These are phyloP conservation scores for Pentalonia nigronervosa DNA, from an alignment of 1,140 invertebrate genomes.

Conservation along the genomic window DNA sequence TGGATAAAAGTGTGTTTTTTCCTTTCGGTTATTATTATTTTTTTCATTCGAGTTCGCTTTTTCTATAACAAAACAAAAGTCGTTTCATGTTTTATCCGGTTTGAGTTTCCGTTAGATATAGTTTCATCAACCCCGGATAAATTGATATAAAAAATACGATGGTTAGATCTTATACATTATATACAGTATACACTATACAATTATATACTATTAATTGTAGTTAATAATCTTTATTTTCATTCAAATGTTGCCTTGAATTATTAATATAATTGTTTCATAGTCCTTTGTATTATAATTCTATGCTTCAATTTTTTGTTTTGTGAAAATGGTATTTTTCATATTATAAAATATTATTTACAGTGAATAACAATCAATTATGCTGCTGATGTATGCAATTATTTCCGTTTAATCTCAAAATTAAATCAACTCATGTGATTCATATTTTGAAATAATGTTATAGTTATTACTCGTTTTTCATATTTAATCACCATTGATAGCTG, in stretches of 20 bases:
- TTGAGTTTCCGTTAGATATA: slow-evolving; percentile 11
- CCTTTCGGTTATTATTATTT: slow-evolving; percentile 9
- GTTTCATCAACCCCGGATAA: not conserved
- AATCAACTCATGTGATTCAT: not conserved
- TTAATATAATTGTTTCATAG: not conserved
- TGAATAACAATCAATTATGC: not conserved
- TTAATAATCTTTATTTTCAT: not conserved
- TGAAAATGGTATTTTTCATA: not conserved
- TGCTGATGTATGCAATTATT: not conserved
- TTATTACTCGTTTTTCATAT: not conserved
- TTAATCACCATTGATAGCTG: not conserved
- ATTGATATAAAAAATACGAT: slow-evolving; percentile 35
- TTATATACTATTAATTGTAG: not conserved
- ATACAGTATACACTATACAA: not conserved
- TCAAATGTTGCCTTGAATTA: not conserved
- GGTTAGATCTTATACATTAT: too few relatives aligned
- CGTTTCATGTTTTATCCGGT: slow-evolving; percentile 23
- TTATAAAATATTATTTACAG: slow-evolving; percentile 2
- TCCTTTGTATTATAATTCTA: not conserved
- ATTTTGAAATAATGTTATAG: not conserved
- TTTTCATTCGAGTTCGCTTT: slow-evolving; percentile 26
- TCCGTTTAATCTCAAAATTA: not conserved
- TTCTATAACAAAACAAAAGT: slow-evolving; percentile 37
- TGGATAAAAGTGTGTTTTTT: slow-evolving; percentile 31
- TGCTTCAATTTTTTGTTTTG: not conserved